phyloP scores from a whole-genome alignment of 2,797 vertebrate genomes.

The Parambassis ranga region DNA sequence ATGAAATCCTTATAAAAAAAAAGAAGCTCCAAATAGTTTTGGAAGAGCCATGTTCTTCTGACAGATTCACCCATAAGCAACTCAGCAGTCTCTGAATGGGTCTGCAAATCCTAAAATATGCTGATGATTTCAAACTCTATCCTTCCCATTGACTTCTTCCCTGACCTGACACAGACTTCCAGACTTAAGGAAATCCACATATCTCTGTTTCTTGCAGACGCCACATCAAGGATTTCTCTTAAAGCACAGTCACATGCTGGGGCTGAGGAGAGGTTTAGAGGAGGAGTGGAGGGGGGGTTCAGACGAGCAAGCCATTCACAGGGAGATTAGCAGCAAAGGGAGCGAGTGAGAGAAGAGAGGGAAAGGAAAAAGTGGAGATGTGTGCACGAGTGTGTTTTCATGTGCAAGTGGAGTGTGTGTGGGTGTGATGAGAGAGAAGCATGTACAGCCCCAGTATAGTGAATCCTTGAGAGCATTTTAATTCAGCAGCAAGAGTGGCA shows the following conservation, averaged over 20 bases:
- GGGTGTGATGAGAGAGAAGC: slow-evolving; percentile 12
- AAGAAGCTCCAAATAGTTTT: slow-evolving; percentile 42
- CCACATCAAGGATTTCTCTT: slow-evolving; percentile 81
- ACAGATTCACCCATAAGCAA: slow-evolving; percentile 62
- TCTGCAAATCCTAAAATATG: slow-evolving; percentile 79
- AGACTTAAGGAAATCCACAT: slow-evolving; percentile 77
- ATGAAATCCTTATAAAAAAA: slow-evolving; percentile 46
- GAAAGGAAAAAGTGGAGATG: slow-evolving; percentile 23
- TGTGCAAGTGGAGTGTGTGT: slow-evolving; percentile 20
- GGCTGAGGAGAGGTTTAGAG: slow-evolving; percentile 72
- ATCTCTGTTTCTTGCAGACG: slow-evolving; percentile 65
- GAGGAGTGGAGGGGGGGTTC: slow-evolving; percentile 39
- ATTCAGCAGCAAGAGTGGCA: slow-evolving; percentile 59
- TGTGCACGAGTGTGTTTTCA: slow-evolving; percentile 21
- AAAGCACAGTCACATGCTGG: slow-evolving; percentile 80
- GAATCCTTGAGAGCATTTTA: slow-evolving; percentile 45
- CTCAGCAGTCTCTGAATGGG: slow-evolving; percentile 65
- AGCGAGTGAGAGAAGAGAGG: slow-evolving; percentile 29
- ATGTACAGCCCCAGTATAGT: slow-evolving; percentile 24
- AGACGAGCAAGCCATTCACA: slow-evolving; percentile 73
- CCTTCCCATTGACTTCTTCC: slow-evolving; percentile 64
- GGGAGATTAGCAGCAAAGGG: slow-evolving; percentile 73
- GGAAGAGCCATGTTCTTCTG: slow-evolving; percentile 40
- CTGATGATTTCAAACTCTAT: slow-evolving; percentile 77
- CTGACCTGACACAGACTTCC: slow-evolving; percentile 77